Conservation (phyloP, 2,888 invertebrate genomes). For the Lepidocyrtinus sp. region DNA sequence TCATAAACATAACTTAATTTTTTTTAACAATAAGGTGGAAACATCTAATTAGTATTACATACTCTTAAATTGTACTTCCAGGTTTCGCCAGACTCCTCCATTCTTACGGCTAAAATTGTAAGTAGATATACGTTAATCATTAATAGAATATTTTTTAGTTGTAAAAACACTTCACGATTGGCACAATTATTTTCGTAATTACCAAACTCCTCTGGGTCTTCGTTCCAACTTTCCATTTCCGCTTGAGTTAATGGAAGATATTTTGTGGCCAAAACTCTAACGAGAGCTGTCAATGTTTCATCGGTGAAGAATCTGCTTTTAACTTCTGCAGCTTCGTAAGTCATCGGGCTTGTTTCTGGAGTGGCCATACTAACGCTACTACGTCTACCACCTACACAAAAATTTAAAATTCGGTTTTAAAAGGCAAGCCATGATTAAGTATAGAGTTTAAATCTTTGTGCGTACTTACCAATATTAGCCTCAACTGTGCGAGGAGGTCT, state of each 20-base stretch:
- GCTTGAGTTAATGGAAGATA: constrained; percentile 89
- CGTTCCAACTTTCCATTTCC: constrained; percentile 90
- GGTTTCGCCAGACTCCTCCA: constrained; percentile 90
- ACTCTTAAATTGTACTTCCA: constrained; percentile 94
- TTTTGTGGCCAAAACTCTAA: constrained; percentile 86
- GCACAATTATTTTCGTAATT: constrained; percentile 70
- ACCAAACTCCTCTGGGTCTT: constrained; percentile 92
- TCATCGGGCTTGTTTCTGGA: constrained; percentile 73
- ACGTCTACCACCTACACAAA: constrained; percentile 66
- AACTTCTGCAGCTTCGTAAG: constrained; percentile 79
- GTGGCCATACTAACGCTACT: constrained; percentile 63
- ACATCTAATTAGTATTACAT: constrained; percentile 54
- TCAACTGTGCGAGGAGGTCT: constrained; percentile 78
- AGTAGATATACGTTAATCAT: constrained; percentile 15
- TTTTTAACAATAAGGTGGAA: not conserved
- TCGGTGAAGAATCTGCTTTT: constrained; percentile 84
- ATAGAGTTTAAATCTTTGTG: constrained; percentile 20
- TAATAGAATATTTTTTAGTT: too few species aligned
- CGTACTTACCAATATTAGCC: constrained; percentile 72
- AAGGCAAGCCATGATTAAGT: constrained; percentile 15
- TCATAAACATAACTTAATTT: constrained; percentile 7
- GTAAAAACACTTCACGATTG: constrained; percentile 18
- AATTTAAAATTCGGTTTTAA: constrained; percentile 4
- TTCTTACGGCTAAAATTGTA: constrained; percentile 69
- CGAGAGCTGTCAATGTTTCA: constrained; percentile 85